Evolutionary conservation across 2,797 vertebrate species (phyloP).

Genomic region (Malacoraja senta): DNA sequence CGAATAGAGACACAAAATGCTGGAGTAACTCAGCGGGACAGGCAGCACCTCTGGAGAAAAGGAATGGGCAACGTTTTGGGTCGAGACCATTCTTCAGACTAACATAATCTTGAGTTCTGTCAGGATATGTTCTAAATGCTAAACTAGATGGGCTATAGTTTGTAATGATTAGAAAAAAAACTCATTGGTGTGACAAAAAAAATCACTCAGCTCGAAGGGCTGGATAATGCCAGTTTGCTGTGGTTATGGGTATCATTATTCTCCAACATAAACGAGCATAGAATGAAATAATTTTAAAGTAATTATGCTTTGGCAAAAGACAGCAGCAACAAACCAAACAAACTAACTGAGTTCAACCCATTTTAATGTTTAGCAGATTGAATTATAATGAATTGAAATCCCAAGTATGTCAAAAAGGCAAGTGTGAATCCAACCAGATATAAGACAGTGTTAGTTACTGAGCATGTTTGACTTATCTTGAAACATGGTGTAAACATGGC

Average conservation of each 20-base stretch:
- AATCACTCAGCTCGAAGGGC: neutral
- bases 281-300: constrained; percentile 33
- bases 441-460: neutral
- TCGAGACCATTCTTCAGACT: too few relatives aligned
- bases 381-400: constrained; percentile 12
- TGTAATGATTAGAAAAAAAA: neutral
- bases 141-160: neutral
- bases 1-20: too few relatives aligned
- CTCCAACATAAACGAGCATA: constrained; percentile 18
- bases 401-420: constrained; percentile 10
- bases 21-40: too few relatives aligned
- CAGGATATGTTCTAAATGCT: neutral
- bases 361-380: constrained; percentile 34
- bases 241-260: constrained; percentile 16
- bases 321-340: constrained; percentile 20
- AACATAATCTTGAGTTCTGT: neutral
- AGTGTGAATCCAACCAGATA: constrained; percentile 16
- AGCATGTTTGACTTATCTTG: neutral
- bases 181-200: neutral
- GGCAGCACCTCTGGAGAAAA: too few relatives aligned
- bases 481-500: neutral
- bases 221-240: neutral
- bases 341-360: constrained; percentile 17
- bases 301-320: constrained; percentile 38
- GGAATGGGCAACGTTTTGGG: too few relatives aligned